Evolutionary conservation across 2,113 vertebrate genomes (phyloP).

Genomic region (Otocyon megalotis): DNA sequence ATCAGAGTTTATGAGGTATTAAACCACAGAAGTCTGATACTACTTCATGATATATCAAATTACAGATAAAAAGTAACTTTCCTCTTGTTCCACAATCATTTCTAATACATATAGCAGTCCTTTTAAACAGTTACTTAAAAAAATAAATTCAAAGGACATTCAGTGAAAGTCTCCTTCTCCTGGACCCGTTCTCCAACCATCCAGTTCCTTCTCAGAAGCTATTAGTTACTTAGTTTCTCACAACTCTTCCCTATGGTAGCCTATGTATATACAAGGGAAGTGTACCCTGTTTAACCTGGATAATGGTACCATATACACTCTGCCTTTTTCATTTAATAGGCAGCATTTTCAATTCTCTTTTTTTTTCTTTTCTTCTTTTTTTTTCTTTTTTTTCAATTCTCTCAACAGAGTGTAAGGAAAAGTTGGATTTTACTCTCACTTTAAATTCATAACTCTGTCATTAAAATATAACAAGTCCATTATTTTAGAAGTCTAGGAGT

Average conservation of each 20-base stretch:
- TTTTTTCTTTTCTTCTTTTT: too few relatives aligned
- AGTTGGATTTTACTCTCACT: not conserved
- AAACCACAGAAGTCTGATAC: not conserved
- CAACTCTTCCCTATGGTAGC: not conserved
- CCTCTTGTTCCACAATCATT: not conserved
- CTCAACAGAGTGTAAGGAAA: too few relatives aligned
- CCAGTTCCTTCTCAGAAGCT: not conserved
- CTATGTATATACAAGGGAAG: not conserved
- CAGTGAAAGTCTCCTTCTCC: not conserved
- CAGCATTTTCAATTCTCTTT: not conserved
- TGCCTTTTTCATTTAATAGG: not conserved
- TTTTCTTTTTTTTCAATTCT: too few relatives aligned
- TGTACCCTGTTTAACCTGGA: not conserved
- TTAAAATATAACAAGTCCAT: not conserved
- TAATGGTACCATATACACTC: not conserved
- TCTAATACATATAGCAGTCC: not conserved
- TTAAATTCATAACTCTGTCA: constrained; percentile 1
- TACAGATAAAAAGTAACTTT: constrained; percentile 21
- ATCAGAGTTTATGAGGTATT: not conserved
- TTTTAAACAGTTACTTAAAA: not conserved
- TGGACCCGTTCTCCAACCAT: not conserved
- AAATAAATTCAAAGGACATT: not conserved
- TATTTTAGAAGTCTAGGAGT: not conserved
- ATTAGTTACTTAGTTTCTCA: not conserved
- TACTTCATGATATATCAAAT: not conserved